Evolutionary conservation across 2,888 invertebrate species (phyloP).

Genomic region (Drosophila mayaguana): DNA sequence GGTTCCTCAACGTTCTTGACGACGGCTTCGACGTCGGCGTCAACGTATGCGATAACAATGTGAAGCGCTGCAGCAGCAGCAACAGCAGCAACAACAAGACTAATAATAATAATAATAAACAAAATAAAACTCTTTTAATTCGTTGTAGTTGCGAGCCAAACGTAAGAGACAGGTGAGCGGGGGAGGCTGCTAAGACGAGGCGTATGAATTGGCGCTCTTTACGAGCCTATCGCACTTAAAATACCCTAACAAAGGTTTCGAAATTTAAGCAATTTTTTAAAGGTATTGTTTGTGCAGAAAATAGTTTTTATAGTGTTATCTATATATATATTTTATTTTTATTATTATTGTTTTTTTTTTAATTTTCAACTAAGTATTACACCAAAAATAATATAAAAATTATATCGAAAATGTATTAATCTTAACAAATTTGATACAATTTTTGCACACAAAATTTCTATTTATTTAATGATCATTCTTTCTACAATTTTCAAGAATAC

Average conservation of each 20-base stretch:
- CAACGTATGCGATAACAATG: slow-evolving; percentile 67
- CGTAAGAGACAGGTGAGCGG: slow-evolving; percentile 1
- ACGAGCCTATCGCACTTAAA: neutral
- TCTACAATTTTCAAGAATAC: neutral
- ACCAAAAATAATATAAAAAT: too few species aligned
- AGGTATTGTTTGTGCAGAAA: neutral
- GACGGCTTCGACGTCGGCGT: slow-evolving; percentile 19
- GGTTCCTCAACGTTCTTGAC: slow-evolving; percentile 36
- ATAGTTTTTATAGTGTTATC: neutral
- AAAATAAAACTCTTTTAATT: slow-evolving; percentile 42
- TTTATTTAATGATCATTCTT: neutral
- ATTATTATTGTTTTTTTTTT: too few species aligned
- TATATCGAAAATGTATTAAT: too few species aligned
- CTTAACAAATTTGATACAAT: too few species aligned
- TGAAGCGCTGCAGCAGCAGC: slow-evolving; percentile 33
- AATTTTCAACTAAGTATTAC: neutral
- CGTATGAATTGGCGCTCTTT: neutral
- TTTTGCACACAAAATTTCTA: too few species aligned
- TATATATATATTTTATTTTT: too few species aligned
- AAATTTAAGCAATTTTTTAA: neutral
- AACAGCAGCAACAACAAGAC: slow-evolving; percentile 40
- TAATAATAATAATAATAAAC: slow-evolving; percentile 23
- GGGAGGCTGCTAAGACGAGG: slow-evolving; percentile 15
- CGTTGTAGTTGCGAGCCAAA: slow-evolving; percentile 24
- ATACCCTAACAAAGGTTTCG: slow-evolving; percentile 4